A percentile compares a stretch with the other conserved stretches of the same genome.
Evolutionary conservation across 2,888 invertebrate species (phyloP).

Genomic region (Eurois occulta): DNA sequence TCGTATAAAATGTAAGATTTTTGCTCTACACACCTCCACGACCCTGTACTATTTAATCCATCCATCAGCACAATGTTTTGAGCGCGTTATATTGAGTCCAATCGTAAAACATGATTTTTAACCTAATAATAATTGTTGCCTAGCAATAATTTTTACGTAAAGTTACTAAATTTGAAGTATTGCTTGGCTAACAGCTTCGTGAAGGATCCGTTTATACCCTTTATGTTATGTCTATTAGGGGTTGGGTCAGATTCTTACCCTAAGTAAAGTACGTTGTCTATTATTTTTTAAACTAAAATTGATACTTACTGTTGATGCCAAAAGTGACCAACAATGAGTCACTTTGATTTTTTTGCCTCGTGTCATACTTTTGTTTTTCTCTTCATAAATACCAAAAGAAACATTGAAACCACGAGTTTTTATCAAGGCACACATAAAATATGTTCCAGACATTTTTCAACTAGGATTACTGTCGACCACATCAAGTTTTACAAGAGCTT

Average conservation of each 20-base stretch:
- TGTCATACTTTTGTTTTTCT: not conserved
- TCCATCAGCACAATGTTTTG: no score
- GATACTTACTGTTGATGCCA: not conserved
- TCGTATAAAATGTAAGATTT: no score
- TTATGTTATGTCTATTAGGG: not conserved
- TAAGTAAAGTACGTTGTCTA: no score
- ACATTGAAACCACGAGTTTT: not conserved
- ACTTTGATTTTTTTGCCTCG: not conserved
- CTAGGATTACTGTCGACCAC: constrained; percentile 14
- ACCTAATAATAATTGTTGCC: no score
- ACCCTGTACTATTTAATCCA: no score
- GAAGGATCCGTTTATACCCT: no score
- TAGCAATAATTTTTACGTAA: no score
- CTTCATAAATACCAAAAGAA: not conserved
- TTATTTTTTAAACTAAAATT: not conserved
- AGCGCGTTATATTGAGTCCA: no score
- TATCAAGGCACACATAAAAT: not conserved
- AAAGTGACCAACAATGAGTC: not conserved
- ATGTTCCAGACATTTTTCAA: not conserved
- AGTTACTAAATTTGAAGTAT: no score
- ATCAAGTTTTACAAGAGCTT: constrained; percentile 11
- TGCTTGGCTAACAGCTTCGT: no score
- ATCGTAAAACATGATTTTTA: no score
- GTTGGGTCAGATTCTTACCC: not conserved
- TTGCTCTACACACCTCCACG: no score